Percentiles rank a stretch among this genome's conserved stretches.
Evolutionary conservation across 1,140 invertebrate species (phyloP).

Genomic region (Choristoneura fumiferana): DNA sequence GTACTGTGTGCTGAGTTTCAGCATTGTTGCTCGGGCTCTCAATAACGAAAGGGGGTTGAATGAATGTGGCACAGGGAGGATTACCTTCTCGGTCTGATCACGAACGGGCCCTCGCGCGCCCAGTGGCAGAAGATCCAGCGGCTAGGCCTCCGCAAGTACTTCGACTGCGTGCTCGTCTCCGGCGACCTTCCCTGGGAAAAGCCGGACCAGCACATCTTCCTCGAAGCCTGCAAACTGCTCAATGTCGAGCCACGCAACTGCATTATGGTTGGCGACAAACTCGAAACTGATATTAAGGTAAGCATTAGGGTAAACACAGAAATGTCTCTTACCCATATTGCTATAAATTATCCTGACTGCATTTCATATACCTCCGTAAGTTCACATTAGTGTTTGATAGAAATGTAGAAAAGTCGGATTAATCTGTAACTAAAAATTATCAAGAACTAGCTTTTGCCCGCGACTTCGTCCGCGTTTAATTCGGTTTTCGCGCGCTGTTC

Average conservation of each 20-base stretch:
- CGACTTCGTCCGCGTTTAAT: no score
- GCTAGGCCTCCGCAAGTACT: constrained; percentile 83
- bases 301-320: no score
- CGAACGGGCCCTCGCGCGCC: constrained; percentile 89
- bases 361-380: no score
- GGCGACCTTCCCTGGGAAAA: constrained; percentile 92
- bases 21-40: constrained; percentile 44
- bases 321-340: no score
- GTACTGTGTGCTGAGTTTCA: constrained; percentile 66
- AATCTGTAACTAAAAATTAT: not conserved
- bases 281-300: constrained; percentile 90
- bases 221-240: constrained; percentile 86
- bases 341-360: no score
- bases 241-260: constrained; percentile 85
- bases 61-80: constrained; percentile 79
- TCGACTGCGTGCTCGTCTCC: constrained; percentile 89
- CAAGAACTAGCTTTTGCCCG: no score
- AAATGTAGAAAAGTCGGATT: no score
- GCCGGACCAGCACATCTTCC: constrained; percentile 87
- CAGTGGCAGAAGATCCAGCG: constrained; percentile 92
- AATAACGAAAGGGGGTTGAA: constrained; percentile 61
- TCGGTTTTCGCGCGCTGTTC: no score
- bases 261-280: constrained; percentile 92
- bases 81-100: constrained; percentile 88
- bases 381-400: no score